Base-by-base conservation (phyloP, 23 tunicate genomes). In the Corella eumyota region DNA sequence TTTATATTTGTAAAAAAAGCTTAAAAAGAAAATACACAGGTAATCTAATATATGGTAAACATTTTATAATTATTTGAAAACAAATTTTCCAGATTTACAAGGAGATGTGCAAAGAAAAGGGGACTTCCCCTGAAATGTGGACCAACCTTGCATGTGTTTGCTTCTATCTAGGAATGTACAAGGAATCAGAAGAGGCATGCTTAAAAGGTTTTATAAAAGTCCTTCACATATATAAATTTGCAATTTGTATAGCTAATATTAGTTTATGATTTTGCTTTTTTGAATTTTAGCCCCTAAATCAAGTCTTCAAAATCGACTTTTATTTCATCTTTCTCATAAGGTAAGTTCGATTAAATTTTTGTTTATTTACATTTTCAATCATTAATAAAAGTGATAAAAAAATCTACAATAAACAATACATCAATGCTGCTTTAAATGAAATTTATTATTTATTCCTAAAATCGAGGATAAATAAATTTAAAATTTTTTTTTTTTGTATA, bases 161-260 rank as follows among this genome's bases (percentile, higher is more conserved):
- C 50, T 91, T 91, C 40, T 91, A 69, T 46, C 63, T 91, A 25
- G 98, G 98, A 56, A 91, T 91, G 98, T 91, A 91, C 72, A 75
- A 77, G 66, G 90, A 91, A 65, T 80, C 92, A 2, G 72, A 91
- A n/a, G 92, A 62, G 31, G 74, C 92, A 27, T 85, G 94, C 55
- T 70, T 61, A 20, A 76, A 85, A 85, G 84, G 94, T 85, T 34
- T 24, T n/a, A n/a, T n/a, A n/a, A n/a, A n/a, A n/a, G n/a, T n/a
- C 54, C 32, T 60, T 53, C 13, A 19, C 13, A 15, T n/a, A n/a
- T n/a, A n/a, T n/a, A n/a, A n/a, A n/a, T n/a, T 20, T 55, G 0
- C 17, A 20, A n/a, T 23, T 23, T 20, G 26, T 23, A n/a, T 0
- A n/a, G 20, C 20, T n/a, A 23, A 20, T n/a, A n/a, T 20, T 23